These are phyloP conservation scores for Lasioglossum pauxillum DNA, from an alignment of 2,888 invertebrate genomes.

Conservation along the genomic window DNA sequence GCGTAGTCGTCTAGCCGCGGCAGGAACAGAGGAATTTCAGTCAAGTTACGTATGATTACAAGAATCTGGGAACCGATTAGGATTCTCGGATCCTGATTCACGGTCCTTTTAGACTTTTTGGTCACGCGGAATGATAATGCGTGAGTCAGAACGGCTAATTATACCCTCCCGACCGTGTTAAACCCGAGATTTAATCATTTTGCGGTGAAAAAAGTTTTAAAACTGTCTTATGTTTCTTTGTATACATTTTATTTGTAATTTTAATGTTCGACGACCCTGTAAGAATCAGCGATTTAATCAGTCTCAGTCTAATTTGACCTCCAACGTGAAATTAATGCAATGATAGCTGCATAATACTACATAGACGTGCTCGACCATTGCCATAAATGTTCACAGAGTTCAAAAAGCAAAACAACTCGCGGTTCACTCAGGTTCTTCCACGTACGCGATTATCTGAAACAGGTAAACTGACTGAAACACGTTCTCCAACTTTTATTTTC, in stretches of 20 bases:
- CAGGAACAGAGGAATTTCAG: slow-evolving; percentile 5
- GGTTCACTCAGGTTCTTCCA: not conserved
- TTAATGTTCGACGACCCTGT: too few species aligned
- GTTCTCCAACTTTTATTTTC: not conserved
- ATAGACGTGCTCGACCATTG: not conserved
- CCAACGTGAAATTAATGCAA: too few species aligned
- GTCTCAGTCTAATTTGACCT: too few species aligned
- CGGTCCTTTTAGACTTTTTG: not conserved
- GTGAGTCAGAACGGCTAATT: not conserved
- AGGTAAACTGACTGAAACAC: not conserved
- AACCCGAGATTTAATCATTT: not conserved
- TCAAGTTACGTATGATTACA: not conserved
- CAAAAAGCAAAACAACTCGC: not conserved
- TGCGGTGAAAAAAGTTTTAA: not conserved
- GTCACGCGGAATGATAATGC: not conserved
- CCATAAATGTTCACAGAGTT: not conserved
- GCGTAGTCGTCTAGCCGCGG: not conserved
- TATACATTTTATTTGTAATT: too few species aligned
- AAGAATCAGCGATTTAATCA: too few species aligned
- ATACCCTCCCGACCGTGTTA: not conserved
- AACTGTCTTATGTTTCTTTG: not conserved
- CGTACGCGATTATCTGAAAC: not conserved
- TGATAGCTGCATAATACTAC: too few species aligned
- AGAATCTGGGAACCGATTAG: not conserved
- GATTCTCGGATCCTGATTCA: not conserved